Evolutionary conservation across 2,797 vertebrate species (phyloP).

Genomic region (Acestrorhynchus altus): DNA sequence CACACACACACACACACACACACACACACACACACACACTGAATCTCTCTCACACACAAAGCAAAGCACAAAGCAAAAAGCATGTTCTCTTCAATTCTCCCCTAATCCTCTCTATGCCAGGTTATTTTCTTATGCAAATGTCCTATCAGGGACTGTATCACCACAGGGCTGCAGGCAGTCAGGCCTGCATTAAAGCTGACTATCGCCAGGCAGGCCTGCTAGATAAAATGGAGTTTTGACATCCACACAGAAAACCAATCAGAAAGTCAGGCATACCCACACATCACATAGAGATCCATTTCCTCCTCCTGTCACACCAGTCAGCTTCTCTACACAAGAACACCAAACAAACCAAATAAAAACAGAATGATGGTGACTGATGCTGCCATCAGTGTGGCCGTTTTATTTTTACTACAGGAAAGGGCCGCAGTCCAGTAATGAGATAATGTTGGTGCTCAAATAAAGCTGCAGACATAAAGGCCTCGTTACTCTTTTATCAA

Average conservation of each 20-base stretch:
- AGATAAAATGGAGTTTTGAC: slow-evolving; percentile 58
- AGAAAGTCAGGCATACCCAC: slow-evolving; percentile 43
- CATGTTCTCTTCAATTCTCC: slow-evolving; percentile 37
- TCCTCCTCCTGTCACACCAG: slow-evolving; percentile 46
- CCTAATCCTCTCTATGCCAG: slow-evolving; percentile 41
- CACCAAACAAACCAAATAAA: slow-evolving; percentile 53
- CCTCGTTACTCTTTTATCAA: background rate
- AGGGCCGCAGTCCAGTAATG: background rate
- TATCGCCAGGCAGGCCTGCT: slow-evolving; percentile 33
- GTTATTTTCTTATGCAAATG: slow-evolving; percentile 55
- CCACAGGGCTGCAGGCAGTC: slow-evolving; percentile 18
- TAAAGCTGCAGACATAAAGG: slow-evolving; percentile 18
- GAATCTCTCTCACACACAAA: background rate
- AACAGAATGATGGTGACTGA: slow-evolving; percentile 44
- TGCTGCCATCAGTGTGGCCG: background rate
- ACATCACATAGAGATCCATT: slow-evolving; percentile 53
- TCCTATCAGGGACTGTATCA: slow-evolving; percentile 27
- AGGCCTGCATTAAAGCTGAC: slow-evolving; percentile 49
- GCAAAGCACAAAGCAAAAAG: slow-evolving; percentile 20
- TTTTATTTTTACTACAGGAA: slow-evolving; percentile 16
- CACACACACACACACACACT: background rate
- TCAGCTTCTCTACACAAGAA: slow-evolving; percentile 37
- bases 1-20: background rate
- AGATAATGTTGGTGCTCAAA: background rate
- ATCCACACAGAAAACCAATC: slow-evolving; percentile 55